Base-by-base conservation (phyloP, 2,888 invertebrate species). In the Dexiosoma caninum region DNA sequence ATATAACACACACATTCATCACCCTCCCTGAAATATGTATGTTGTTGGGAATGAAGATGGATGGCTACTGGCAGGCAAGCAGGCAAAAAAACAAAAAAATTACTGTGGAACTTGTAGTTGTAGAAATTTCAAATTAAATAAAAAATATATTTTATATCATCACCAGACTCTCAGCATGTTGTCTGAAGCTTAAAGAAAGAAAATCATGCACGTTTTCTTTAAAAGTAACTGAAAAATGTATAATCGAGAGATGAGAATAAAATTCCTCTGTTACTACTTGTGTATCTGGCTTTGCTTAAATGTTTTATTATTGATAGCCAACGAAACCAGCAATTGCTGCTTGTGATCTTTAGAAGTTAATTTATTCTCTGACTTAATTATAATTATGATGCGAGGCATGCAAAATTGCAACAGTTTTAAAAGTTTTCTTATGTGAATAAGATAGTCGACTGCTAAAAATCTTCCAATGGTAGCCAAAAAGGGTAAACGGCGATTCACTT, bases 1-100 rank as follows among this genome's bases (percentile, higher is more conserved):
- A 40, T 21, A 44, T 40, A 60, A 42, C 27, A 42, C 21, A 21
- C 32, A 49, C 23, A n/a, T 71, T 40, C 19, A 71, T 40, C 40
- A 19, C 19, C 37, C 12, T 49, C 40, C 40, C 40, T 10, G 27
- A 16, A 59, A 35, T 19, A 35, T 12, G 12, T 37, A 16, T 51
- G 5, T 44, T 55, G 32, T 32, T 55, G 10, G 14, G 16, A n/a
- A 69, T 71, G n/a, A 37, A 30, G 49, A 16, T 42, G 49, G 44
- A 60, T 59, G 27, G 19, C n/a, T n/a, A n/a, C 30, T 49, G 19
- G 8, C 12, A 51, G 9, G 30, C n/a, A 14, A 44, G n/a, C n/a
- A n/a, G n/a, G n/a, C n/a, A n/a, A n/a, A n/a, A n/a, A n/a, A n/a
- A n/a, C n/a, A n/a, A n/a, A n/a, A n/a, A n/a, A n/a, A n/a, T n/a